Evolutionary conservation across 2,113 vertebrate species (phyloP), one percentile per base, ranked within the genome.

Genomic region (Lipotes vexillifer): DNA sequence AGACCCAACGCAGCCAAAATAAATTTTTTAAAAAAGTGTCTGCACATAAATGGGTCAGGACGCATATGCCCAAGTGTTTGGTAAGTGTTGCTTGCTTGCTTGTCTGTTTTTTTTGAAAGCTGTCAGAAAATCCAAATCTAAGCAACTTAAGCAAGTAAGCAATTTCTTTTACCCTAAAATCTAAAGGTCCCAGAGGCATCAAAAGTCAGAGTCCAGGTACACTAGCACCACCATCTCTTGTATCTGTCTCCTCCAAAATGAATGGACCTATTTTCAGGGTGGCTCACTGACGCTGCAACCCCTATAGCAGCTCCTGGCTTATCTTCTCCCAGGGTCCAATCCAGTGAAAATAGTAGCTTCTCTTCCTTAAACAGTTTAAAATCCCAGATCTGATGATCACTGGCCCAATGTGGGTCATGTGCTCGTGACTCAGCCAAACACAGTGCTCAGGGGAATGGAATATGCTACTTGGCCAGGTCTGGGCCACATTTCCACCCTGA

Each of bases 141-240:
- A 78, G 63, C 69, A 80, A 85, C 1, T 36, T 15, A 41, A 55
- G 12, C 7, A 38, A 46, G 12, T 10, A 38, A 46, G 44, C 12
- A 61, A 38, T 41, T 66, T 72, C 55, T 49, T 41, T 38, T 66
- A 46, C 18, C 46, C 5, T 33, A 29, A 46, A 65, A n/a, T 72
- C 61, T 17, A 18, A 71, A 61, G 52, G 25, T 20, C 23, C 55
- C 44, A 11, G 80, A 15, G 23, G 13, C 8, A 25, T 23, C 17
- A 15, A 7, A 33, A 61, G 61, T 23, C 5, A 8, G 44, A 74
- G 4, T 3, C 7, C 6, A 0, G 29, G 21, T 18, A 1, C 18
- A 8, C 36, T 0, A 3, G 77, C 18, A 20, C 8, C 2, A 15
- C 21, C 10, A 20, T 15, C 23, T 38, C 55, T 29, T 31, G 1